Evolutionary conservation across 2,113 vertebrate genomes (phyloP).

Genomic region (Alaudala cheleensis): DNA sequence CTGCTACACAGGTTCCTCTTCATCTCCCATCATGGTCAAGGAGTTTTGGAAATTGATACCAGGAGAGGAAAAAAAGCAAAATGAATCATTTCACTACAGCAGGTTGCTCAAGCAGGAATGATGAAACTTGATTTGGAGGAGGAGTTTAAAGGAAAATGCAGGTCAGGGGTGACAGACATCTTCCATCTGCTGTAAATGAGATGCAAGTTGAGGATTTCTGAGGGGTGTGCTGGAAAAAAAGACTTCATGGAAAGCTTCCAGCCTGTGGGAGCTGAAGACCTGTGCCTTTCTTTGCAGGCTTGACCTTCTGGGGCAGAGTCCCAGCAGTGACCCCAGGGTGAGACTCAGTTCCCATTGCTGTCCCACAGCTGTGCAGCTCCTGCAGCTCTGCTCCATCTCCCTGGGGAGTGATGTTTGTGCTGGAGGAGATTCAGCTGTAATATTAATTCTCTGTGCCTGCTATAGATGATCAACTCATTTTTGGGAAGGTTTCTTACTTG

Average conservation of each 20-base stretch:
- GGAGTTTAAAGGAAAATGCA: background rate
- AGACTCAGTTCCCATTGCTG: background rate
- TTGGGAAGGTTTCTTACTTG: background rate
- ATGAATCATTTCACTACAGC: too few relatives aligned
- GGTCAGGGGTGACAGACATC: rapidly evolving
- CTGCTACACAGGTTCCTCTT: background rate
- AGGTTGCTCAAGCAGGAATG: background rate
- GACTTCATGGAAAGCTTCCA: background rate
- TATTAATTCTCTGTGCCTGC: background rate
- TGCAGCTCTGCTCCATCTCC: background rate
- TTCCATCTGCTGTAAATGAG: background rate
- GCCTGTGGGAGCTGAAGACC: background rate
- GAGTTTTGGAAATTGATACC: background rate
- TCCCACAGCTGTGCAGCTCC: background rate
- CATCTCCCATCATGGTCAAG: background rate
- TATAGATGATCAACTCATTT: rapidly evolving
- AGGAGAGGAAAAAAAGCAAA: background rate
- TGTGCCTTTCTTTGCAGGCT: background rate
- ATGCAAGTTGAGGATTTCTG: background rate
- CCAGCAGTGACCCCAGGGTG: background rate
- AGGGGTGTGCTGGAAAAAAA: background rate
- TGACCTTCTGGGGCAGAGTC: background rate
- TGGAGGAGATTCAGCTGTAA: background rate
- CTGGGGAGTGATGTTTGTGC: background rate
- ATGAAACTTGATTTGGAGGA: background rate